These are phyloP conservation scores for Orcinus orca DNA, from an alignment of 2,113 vertebrate species.

Conservation along the genomic window DNA sequence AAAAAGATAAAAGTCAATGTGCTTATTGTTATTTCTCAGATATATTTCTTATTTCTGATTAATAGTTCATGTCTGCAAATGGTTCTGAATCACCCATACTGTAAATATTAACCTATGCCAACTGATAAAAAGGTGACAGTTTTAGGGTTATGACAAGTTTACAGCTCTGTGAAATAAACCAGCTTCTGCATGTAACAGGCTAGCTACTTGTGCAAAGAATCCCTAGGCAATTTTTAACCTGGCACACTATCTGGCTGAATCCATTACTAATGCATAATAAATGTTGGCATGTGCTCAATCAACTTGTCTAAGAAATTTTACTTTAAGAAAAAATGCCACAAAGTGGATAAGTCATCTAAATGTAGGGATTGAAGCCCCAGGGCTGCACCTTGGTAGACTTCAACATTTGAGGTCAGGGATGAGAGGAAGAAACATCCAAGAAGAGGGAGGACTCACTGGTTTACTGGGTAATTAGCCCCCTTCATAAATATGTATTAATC, in stretches of 20 bases:
- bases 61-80: neutral
- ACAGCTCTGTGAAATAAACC: neutral
- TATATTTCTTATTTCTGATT: slow-evolving; percentile 15
- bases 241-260: neutral
- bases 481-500: neutral
- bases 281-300: neutral
- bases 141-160: neutral
- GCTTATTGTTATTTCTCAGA: neutral
- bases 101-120: neutral
- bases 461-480: neutral
- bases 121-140: neutral
- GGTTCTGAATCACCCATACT: neutral
- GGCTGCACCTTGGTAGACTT: neutral
- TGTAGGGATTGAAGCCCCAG: neutral
- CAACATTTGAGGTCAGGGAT: neutral
- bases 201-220: neutral
- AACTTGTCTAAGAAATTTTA: neutral
- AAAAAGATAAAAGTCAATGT: neutral
- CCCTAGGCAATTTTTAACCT: neutral
- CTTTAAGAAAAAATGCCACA: neutral
- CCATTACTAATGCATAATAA: neutral
- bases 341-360: neutral
- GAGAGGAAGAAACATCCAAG: neutral
- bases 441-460: neutral
- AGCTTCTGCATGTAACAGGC: neutral